These are phyloP conservation scores for Campylomormyrus numenius DNA, from an alignment of 2,113 vertebrate species.

Conservation along the genomic window DNA sequence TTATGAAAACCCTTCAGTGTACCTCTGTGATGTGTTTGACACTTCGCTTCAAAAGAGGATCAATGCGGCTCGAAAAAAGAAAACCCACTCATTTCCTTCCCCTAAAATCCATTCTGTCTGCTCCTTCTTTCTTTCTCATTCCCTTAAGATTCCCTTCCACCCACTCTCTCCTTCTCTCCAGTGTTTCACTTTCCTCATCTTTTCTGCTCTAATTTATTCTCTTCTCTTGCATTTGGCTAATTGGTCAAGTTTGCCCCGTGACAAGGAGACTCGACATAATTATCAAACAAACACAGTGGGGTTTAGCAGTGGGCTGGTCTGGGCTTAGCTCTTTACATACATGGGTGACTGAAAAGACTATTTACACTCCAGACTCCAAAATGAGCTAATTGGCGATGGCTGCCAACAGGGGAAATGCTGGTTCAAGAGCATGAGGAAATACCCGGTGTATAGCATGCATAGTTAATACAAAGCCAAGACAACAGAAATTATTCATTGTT, in stretches of 20 bases:
- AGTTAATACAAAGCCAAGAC: slow-evolving; percentile 18
- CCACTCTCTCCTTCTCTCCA: slow-evolving; percentile 22
- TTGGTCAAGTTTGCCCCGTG: slow-evolving; percentile 62
- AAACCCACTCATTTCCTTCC: slow-evolving; percentile 31
- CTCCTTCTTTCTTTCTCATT: slow-evolving; percentile 37
- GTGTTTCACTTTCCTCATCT: slow-evolving; percentile 44
- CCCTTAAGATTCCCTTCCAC: slow-evolving; percentile 30
- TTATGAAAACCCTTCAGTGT: slow-evolving; percentile 24
- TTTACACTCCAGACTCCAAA: slow-evolving; percentile 48
- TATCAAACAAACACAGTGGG: slow-evolving; percentile 61
- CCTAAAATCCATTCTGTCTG: slow-evolving; percentile 33
- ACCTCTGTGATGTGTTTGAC: slow-evolving; percentile 41
- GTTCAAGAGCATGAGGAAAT: not conserved
- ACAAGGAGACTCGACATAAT: slow-evolving; percentile 62
- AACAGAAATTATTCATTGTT: not conserved
- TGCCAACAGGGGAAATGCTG: slow-evolving; percentile 42
- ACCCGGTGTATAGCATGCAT: not conserved
- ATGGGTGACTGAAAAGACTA: slow-evolving; percentile 53
- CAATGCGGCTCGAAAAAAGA: slow-evolving; percentile 43
- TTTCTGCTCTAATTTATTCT: slow-evolving; percentile 54
- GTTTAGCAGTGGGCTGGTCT: slow-evolving; percentile 58
- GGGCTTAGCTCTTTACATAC: slow-evolving; percentile 51
- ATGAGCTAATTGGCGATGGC: slow-evolving; percentile 57
- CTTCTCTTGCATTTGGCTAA: slow-evolving; percentile 54
- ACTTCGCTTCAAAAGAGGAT: slow-evolving; percentile 47